These are phyloP conservation scores for Apamea monoglypha DNA, from an alignment of 2,888 invertebrate genomes.

Conservation along the genomic window DNA sequence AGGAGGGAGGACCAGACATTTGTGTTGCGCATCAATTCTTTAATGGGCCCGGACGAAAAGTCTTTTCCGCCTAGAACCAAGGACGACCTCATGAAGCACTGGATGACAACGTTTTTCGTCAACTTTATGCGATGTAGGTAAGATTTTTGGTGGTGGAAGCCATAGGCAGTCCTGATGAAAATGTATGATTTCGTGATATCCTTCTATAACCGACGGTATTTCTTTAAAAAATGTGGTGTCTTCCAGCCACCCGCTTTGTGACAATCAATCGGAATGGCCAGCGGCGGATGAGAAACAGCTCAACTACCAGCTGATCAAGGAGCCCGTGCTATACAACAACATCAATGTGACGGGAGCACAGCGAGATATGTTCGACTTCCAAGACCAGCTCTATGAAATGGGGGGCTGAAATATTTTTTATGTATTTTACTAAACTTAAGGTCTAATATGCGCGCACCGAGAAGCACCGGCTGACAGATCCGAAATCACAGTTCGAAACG, in stretches of 20 bases:
- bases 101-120: slow-evolving; percentile 61
- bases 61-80: slow-evolving; percentile 48
- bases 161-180: no score
- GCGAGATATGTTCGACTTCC: slow-evolving; percentile 54
- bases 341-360: slow-evolving; percentile 44
- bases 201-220: not conserved
- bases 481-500: not conserved
- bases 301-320: slow-evolving; percentile 52
- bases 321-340: slow-evolving; percentile 40
- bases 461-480: not conserved
- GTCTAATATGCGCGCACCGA: not conserved
- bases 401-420: slow-evolving; percentile 5
- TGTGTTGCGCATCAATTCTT: slow-evolving; percentile 75
- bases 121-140: slow-evolving; percentile 63
- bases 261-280: slow-evolving; percentile 38
- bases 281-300: slow-evolving; percentile 18
- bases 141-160: not conserved
- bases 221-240: not conserved
- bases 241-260: slow-evolving; percentile 54
- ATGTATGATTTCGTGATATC: not conserved
- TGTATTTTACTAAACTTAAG: not conserved
- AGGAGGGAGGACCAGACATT: slow-evolving; percentile 84
- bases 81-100: slow-evolving; percentile 64
- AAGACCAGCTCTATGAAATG: slow-evolving; percentile 50
- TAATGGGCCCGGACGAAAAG: slow-evolving; percentile 46